Base-by-base conservation (phyloP, 2,113 vertebrate genomes). In the Willisornis vidua region DNA sequence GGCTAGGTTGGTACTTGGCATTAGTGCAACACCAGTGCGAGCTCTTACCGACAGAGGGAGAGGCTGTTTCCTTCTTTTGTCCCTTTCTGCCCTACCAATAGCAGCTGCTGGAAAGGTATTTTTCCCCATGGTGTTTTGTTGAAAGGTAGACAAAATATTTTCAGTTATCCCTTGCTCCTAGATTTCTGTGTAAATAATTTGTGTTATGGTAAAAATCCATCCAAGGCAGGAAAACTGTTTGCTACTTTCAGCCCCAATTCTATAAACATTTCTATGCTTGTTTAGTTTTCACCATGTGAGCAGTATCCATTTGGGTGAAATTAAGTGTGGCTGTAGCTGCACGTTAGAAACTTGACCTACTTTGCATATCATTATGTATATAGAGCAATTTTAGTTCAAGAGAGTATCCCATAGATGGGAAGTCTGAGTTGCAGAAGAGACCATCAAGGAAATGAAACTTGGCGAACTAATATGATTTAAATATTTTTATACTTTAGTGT, bases 181-280 rank as follows among this genome's bases (percentile, higher is more conserved):
- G 35, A 84, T 92, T 94, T 86, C 72, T 65, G n/a, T 88, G 73
- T 96, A 96, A 97, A 95, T 95, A 96, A 75, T 96, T 95, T 96
- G 78, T 92, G 65, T 93, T 96, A 65, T 41, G 70, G 90, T 88
- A 84, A 93, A 92, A 94, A 88, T 72, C 68, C 65, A 57, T 84
- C 87, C 49, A 86, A 88, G 90, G 87, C 68, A 84, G 87, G 87
- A 86, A 86, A 65, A 84, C 48, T 61, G 82, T 91, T 96, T 93
- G 85, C 72, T 96, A 22, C 92, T 86, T 95, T 90, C 88, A 77
- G 79, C 68, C 72, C 10, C 49, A 72, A 61, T 81, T 68, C 93
- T 96, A 41, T 94, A 96, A 96, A 97, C 83, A 89, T 93, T 96
- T 90, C 65, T 81, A 39, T 31, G n/a, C 23, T 1, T 96, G 93